phyloP scores from a whole-genome alignment of 2,888 invertebrate species.

The Rhingia campestris region DNA sequence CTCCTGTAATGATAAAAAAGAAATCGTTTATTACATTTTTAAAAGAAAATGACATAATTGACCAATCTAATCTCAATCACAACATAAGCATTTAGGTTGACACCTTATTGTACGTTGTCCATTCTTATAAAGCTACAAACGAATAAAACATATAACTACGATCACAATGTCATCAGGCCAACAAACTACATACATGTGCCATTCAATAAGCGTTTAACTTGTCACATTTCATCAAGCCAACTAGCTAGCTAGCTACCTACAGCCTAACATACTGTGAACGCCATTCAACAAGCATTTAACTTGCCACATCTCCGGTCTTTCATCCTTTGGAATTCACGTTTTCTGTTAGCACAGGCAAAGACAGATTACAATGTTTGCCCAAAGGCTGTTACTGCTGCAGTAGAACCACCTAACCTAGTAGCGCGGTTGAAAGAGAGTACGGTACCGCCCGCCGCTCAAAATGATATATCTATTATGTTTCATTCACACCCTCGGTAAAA shows the following conservation, averaged over 20 bases:
- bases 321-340: conserved; percentile 15
- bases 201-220: conserved; percentile 28
- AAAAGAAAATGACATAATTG: background rate
- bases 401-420: background rate
- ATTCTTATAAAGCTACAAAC: conserved; percentile 4
- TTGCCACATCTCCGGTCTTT: conserved; percentile 50
- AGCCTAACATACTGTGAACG: conserved; percentile 28
- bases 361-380: conserved; percentile 57
- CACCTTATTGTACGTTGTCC: conserved; percentile 2
- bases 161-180: conserved; percentile 5
- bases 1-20: conserved; percentile 82
- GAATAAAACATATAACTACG: background rate
- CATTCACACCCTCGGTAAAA: conserved; percentile 53
- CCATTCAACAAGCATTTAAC: conserved; percentile 57
- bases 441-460: conserved; percentile 16
- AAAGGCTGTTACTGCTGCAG: conserved; percentile 41
- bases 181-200: conserved; percentile 6
- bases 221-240: background rate
- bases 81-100: background rate
- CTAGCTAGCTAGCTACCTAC: conserved; percentile 8
- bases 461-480: conserved; percentile 63
- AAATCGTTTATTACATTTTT: conserved; percentile 26
- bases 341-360: conserved; percentile 44
- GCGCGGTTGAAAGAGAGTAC: conserved; percentile 4
- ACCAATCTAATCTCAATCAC: conserved; percentile 9